Percentiles rank a stretch among this genome's conserved stretches.
Evolutionary conservation across 2,113 vertebrate genomes (phyloP).

Genomic region (Forbesichthys papilliferus): DNA sequence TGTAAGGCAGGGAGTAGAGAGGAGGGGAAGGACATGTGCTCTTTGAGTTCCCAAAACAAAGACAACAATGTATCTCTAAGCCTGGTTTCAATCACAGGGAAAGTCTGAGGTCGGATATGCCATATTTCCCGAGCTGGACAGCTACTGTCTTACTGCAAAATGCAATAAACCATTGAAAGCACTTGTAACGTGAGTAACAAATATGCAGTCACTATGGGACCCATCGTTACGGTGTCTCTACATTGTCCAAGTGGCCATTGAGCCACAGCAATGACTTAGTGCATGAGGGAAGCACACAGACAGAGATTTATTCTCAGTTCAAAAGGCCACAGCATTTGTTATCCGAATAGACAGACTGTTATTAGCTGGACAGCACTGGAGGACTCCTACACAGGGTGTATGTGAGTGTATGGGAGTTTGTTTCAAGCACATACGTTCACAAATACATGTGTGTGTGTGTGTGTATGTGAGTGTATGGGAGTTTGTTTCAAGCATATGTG

Average conservation of each 20-base stretch:
- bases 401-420: not conserved
- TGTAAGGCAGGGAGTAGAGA: too few relatives aligned
- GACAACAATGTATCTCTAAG: not conserved
- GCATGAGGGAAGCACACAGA: conserved; percentile 19
- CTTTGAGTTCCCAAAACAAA: too few relatives aligned
- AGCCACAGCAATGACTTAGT: conserved; percentile 22
- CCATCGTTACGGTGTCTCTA: not conserved
- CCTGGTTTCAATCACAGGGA: not conserved
- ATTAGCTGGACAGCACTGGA: conserved; percentile 37
- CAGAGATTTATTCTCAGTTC: conserved; percentile 52
- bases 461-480: too few relatives aligned
- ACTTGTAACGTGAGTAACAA: not conserved
- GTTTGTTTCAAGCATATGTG: too few relatives aligned
- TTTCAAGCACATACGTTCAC: not conserved
- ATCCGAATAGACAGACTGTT: conserved; percentile 49
- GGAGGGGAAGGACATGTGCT: too few relatives aligned
- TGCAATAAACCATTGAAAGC: not conserved
- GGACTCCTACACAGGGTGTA: conserved; percentile 17
- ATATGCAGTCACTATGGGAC: not conserved
- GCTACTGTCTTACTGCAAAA: too few relatives aligned
- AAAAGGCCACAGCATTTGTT: conserved; percentile 57
- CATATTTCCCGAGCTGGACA: too few relatives aligned
- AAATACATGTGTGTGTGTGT: not conserved
- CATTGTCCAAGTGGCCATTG: conserved; percentile 6
- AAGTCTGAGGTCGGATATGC: not conserved